Evolutionary conservation across 2,888 invertebrate species (phyloP), one percentile per base, ranked within the genome.

Genomic region (Eilema depressum): DNA sequence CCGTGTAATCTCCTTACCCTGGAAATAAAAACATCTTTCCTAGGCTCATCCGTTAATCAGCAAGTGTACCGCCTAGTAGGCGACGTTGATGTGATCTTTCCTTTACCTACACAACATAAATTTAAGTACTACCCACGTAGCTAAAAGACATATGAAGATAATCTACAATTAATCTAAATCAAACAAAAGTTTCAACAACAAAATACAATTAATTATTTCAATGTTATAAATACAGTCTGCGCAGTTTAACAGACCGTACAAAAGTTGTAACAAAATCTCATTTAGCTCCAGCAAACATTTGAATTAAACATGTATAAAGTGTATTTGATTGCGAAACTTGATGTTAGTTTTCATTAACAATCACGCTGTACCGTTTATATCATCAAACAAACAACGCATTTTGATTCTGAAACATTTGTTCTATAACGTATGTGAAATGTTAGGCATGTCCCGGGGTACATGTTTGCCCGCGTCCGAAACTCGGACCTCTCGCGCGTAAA

Each of bases 401-500:
- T 86, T 88, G 88, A 87, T 87, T 85, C 86, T 84, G 83, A 85
- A 88, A 89, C 88, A 86, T 86, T 86, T 88, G 84, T 83, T 82
- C 81, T 82, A 86, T 88, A 89, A 89, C 85, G 85, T 83, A 64
- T 79, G 79, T 80, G 82, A 88, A 89, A 91, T 91, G 88, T 89
- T 81, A 88, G 88, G 90, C 89, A 90, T 90, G 89, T 90, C 88
- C 86, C 85, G 84, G 83, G 77, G 80, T 86, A 83, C 87, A 84
- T 90, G 90, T 90, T 90, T 88, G 86, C 82, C 79, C 80, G 78
- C 85, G 87, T 85, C 87, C 88, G 85, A 90, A 92, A 89, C 91
- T 92, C 91, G 92, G 94, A 92, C 94, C 92, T 93, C 86, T 91
- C 91, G 89, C 91, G 93, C 93, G 94, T 93, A 94, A 95, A 95